Base-by-base conservation (phyloP, 2,888 invertebrate genomes). In the Ceriagrion tenellum region DNA sequence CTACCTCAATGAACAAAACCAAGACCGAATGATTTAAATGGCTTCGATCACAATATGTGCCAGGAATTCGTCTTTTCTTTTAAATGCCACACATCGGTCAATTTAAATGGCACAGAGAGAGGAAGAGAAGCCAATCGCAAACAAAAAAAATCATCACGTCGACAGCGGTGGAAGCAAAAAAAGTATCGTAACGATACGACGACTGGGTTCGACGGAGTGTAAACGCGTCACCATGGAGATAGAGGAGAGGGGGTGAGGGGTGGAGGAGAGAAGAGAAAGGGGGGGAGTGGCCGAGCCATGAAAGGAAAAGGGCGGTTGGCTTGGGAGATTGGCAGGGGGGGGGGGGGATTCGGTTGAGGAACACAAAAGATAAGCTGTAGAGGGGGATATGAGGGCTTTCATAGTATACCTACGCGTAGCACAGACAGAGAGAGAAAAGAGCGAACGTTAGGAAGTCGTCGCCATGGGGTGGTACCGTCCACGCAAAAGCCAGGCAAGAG, bases 71-170 rank as follows among this genome's bases (percentile, higher is more conserved):
- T 69, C 69, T 93, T 59, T 59, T 59, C 16, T 59, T 59, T 93
- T 93, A 69, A 93, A 93, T 47, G 47, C 47, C 89, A 16, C 81
- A 26, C 35, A n/a, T 23, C 47, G 55, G n/a, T 89, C 47, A 55
- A 89, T 93, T 93, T 93, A 93, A 93, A 93, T 69, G 93, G 93
- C 47, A 93, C 3, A n/a, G 1, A 2, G 59, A 59, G 10, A 20
- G 13, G 16, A 35, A 26, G 69, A 13, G 20, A 13, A 81, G 35
- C 13, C 81, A 81, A 35, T 35, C 13, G 81, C 2, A 35, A n/a
- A 90, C 8, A 56, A 59, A 59, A 59, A 10, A 93, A 93, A n/a
- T 26, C 26, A 26, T 69, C 23, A 40, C 59, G 47, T 35, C 10
- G 81, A 47, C 74, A 26, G 18, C 69, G 26, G 55, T 26, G 26